A percentile compares a stretch with the other conserved stretches of the same genome.
Evolutionary conservation across 2,888 invertebrate species (phyloP).

Genomic region (Agapetus fuscipes): DNA sequence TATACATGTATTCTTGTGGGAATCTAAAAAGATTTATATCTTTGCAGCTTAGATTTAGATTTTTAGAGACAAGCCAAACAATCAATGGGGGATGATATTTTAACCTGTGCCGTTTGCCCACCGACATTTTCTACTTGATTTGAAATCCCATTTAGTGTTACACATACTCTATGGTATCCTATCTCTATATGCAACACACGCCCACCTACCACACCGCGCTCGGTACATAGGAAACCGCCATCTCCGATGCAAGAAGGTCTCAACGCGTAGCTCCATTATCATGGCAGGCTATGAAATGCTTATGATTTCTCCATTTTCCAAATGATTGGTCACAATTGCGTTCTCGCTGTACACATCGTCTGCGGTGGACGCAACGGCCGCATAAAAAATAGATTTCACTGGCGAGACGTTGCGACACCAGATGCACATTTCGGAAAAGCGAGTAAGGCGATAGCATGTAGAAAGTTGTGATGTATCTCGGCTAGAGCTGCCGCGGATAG

Average conservation of each 20-base stretch:
- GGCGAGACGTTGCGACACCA: constrained; percentile 1
- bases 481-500: too few relatives aligned
- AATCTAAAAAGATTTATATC: too few relatives aligned
- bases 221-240: background rate
- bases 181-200: too few relatives aligned
- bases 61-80: too few relatives aligned
- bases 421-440: background rate
- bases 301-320: constrained; percentile 21
- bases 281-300: constrained; percentile 14
- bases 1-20: too few relatives aligned
- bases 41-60: too few relatives aligned
- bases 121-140: too few relatives aligned
- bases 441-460: background rate
- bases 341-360: constrained; percentile 18
- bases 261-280: constrained; percentile 7
- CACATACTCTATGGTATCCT: too few relatives aligned
- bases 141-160: too few relatives aligned
- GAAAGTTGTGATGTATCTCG: background rate
- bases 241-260: background rate
- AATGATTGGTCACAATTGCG: constrained; percentile 19
- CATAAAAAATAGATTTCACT: constrained; percentile 14
- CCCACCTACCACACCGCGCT: too few relatives aligned
- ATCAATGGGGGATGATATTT: too few relatives aligned
- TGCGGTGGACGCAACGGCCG: constrained; percentile 14
- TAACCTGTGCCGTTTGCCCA: too few relatives aligned